phyloP scores from a whole-genome alignment of 2,888 invertebrate genomes.

The Clunio marinus region DNA sequence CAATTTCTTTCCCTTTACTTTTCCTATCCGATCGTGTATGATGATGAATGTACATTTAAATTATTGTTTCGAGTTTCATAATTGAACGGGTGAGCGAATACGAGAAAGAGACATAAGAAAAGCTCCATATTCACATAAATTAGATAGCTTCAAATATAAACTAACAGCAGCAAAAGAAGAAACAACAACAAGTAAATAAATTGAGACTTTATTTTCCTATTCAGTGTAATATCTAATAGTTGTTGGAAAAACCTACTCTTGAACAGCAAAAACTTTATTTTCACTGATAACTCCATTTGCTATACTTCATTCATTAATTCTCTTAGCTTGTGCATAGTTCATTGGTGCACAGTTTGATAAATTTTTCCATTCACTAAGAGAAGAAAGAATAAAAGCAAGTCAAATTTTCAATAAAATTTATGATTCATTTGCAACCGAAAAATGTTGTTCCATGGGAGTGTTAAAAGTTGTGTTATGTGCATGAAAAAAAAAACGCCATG shows the following conservation, averaged over 20 bases:
- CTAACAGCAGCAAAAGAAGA: background rate
- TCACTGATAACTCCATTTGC: constrained; percentile 24
- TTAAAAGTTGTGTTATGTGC: background rate
- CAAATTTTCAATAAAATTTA: constrained; percentile 1
- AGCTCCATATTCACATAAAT: background rate
- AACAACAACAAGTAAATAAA: background rate
- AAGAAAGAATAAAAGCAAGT: background rate
- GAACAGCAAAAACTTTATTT: background rate
- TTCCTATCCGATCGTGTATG: background rate
- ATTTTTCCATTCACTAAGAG: background rate
- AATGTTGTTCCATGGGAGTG: background rate
- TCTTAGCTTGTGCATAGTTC: background rate
- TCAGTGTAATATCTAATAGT: background rate
- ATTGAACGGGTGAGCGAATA: constrained; percentile 1
- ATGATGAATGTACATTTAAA: constrained; percentile 1
- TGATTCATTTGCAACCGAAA: constrained; percentile 15
- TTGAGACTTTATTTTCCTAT: constrained; percentile 8
- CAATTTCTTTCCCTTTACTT: background rate
- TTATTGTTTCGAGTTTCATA: constrained; percentile 2
- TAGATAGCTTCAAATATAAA: background rate
- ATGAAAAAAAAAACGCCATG: background rate
- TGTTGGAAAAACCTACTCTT: background rate
- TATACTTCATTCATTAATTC: background rate
- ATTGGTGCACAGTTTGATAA: constrained; percentile 12
- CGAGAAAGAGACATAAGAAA: background rate